A percentile compares a stretch with the other conserved stretches of the same genome.
phyloP scores from a whole-genome alignment of 2,888 invertebrate species.

The Conchocele bisecta region DNA sequence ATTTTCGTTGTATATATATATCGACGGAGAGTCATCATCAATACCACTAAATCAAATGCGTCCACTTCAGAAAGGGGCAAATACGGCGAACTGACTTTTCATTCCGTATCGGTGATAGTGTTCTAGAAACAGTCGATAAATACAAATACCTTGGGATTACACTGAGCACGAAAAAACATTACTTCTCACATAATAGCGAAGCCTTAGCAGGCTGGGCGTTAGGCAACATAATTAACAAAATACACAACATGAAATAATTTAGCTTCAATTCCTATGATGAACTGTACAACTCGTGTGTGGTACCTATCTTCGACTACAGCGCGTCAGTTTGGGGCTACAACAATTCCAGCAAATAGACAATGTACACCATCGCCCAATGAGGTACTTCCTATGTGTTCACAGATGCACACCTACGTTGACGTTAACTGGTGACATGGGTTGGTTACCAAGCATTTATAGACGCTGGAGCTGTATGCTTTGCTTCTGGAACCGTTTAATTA shows the following conservation, averaged over 20 bases:
- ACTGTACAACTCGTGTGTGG: too few relatives aligned
- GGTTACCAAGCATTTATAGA: conserved; percentile 1
- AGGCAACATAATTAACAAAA: not conserved
- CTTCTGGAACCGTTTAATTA: not conserved
- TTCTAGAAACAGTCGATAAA: conserved; percentile 13
- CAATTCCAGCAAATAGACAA: not conserved
- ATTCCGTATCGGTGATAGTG: conserved; percentile 37
- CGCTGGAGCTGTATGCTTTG: not conserved
- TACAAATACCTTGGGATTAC: conserved; percentile 48
- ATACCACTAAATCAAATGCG: conserved; percentile 22
- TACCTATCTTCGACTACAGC: conserved; percentile 3
- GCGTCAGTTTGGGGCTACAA: conserved; percentile 7
- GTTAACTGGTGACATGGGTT: not conserved
- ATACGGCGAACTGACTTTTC: not conserved
- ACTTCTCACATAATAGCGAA: conserved; percentile 7
- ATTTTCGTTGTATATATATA: too few relatives aligned
- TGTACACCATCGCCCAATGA: conserved; percentile 4
- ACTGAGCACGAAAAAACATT: too few relatives aligned
- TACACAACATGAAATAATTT: not conserved
- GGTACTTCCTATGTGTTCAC: conserved; percentile 6
- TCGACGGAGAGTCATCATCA: conserved; percentile 24
- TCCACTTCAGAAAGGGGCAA: conserved; percentile 19
- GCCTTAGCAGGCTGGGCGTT: not conserved
- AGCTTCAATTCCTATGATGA: too few relatives aligned
- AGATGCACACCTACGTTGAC: conserved; percentile 6